Evolutionary conservation across 1,140 invertebrate genomes (phyloP), one percentile per base, ranked within the genome.

Genomic region (Aphelenchoides avenae): DNA sequence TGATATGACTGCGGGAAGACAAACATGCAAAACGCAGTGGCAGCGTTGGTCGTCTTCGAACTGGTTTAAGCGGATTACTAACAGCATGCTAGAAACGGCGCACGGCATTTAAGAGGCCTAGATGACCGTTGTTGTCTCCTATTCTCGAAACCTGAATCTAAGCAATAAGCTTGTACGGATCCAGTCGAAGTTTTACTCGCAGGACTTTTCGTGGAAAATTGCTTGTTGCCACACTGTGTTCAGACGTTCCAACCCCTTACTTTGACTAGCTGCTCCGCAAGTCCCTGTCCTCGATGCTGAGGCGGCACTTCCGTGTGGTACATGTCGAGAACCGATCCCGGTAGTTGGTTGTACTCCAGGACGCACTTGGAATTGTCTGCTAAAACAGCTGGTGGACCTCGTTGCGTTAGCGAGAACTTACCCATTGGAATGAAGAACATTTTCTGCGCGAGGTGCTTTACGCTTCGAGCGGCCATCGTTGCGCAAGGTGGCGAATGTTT

Each of bases 341-440:
- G 57, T 18, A 61, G 20, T 31, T 64, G 46, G 22, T 61, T 61
- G 30, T 59, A 59, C 33, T 59, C 60, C 5, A 59, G 43, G 4
- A 64, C 22, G n/a, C 43, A 41, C n/a, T 48, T 5, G 6, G 62
- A 13, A 13, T 60, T 61, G 11, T 59, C 58, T 24, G 40, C 57
- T 59, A 11, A n/a, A 58, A 58, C 29, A 62, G 31, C 33, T 7
- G 52, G 18, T 51, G 9, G 55, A 48, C 7, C 20, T 34, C 18
- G 22, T 51, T 57, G n/a, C 6, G 24, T 3, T 44, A 51, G 6
- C 7, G 5, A 60, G 30, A 57, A 31, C n/a, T 7, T 61, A 58
- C 56, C 56, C 18, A 59, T 55, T 24, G 18, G 57, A 44, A 59
- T 59, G 39, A 60, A 63, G 40, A 59, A 58, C n/a, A n/a, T n/a